phyloP scores from a whole-genome alignment of 2,888 invertebrate species.

The Athetis lepigone region DNA sequence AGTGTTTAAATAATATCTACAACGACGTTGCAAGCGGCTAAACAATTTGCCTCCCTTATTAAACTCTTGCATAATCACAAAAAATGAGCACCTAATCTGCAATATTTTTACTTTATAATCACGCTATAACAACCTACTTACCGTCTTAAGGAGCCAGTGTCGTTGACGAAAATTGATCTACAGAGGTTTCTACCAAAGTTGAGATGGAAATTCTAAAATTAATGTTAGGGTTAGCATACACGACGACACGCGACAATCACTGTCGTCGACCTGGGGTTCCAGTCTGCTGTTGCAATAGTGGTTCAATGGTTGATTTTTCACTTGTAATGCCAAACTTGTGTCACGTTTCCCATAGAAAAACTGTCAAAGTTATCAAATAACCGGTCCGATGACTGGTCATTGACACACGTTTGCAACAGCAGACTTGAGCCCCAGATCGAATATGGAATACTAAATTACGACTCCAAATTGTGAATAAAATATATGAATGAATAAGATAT shows the following conservation, averaged over 20 bases:
- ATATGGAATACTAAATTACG: neutral
- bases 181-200: slow-evolving; percentile 66
- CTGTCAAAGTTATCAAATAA: too few species aligned
- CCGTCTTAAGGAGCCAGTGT: slow-evolving; percentile 44
- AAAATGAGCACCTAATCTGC: slow-evolving; percentile 28
- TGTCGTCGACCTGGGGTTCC: too few species aligned
- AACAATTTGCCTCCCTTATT: slow-evolving; percentile 30
- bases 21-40: slow-evolving; percentile 8
- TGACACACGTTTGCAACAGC: too few species aligned
- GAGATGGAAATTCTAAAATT: slow-evolving; percentile 80
- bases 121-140: slow-evolving; percentile 45
- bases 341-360: too few species aligned
- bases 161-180: slow-evolving; percentile 66
- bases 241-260: slow-evolving; percentile 13
- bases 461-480: neutral
- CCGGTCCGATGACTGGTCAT: too few species aligned
- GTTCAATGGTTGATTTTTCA: too few species aligned
- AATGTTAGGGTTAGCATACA: slow-evolving; percentile 67
- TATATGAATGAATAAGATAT: neutral
- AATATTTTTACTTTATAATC: slow-evolving; percentile 50
- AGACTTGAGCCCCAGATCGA: too few species aligned
- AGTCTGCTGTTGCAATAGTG: too few species aligned
- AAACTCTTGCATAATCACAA: slow-evolving; percentile 13
- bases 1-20: slow-evolving; percentile 1
- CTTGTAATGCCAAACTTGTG: too few species aligned